phyloP scores from a whole-genome alignment of 53 echinoderm and acorn worm genomes.

The Paelopatides confundens region DNA sequence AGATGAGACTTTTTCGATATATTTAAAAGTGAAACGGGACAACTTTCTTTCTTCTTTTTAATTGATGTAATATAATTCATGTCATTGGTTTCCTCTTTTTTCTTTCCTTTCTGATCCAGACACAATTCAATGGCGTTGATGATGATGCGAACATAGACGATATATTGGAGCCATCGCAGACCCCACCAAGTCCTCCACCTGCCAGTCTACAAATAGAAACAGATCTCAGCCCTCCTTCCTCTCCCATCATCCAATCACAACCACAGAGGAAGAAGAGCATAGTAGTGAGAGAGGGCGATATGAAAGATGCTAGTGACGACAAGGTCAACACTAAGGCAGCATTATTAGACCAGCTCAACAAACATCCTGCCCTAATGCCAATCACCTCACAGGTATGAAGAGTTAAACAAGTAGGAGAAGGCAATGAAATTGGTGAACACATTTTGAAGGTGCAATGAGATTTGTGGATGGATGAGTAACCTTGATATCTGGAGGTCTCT shows the following conservation, averaged over 20 bases:
- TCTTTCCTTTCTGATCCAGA: not conserved
- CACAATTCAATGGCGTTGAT: not conserved
- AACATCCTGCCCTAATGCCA: conserved; percentile 57
- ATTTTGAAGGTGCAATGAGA: too few relatives aligned
- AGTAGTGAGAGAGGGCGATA: conserved; percentile 3
- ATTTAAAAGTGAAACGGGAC: too few relatives aligned
- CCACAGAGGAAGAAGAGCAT: conserved; percentile 6
- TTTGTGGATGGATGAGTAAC: too few relatives aligned
- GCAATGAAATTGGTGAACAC: too few relatives aligned
- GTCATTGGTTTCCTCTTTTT: not conserved
- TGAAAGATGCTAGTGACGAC: not conserved
- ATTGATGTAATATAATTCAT: too few relatives aligned
- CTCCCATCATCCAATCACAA: conserved; percentile 15
- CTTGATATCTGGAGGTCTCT: too few relatives aligned
- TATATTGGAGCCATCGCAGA: conserved; percentile 8
- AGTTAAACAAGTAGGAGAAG: too few relatives aligned
- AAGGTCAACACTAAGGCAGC: not conserved
- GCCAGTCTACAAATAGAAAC: conserved; percentile 21
- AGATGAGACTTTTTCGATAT: too few relatives aligned
- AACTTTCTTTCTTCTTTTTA: too few relatives aligned
- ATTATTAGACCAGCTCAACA: conserved; percentile 27
- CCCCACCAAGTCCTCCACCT: not conserved
- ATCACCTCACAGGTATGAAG: conserved; percentile 38
- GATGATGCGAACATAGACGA: not conserved
- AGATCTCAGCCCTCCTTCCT: conserved; percentile 23